These are phyloP conservation scores for Probaryconus sp. DNA, from an alignment of 1,140 invertebrate genomes.

Conservation along the genomic window DNA sequence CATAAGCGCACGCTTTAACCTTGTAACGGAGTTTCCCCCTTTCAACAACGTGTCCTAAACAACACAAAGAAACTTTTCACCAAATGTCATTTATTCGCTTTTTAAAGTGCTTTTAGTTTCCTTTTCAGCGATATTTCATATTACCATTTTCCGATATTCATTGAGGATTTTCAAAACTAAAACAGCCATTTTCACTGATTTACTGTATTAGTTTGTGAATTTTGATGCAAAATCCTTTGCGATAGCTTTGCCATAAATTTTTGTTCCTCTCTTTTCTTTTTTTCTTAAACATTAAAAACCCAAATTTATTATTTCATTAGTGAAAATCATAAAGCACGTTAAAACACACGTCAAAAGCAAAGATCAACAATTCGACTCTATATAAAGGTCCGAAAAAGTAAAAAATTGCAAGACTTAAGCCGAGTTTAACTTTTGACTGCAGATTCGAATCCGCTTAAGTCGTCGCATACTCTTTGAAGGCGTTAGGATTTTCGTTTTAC, in stretches of 20 bases:
- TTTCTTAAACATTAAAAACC: too few relatives aligned
- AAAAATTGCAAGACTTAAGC: conserved; percentile 34
- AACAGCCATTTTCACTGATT: too few relatives aligned
- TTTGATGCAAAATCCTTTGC: too few relatives aligned
- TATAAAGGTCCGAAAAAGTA: conserved; percentile 3
- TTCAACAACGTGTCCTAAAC: background rate
- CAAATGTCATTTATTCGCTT: too few relatives aligned
- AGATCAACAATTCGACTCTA: background rate
- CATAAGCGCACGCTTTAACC: conserved; percentile 21
- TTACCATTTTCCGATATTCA: too few relatives aligned
- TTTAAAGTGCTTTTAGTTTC: conserved; percentile 20
- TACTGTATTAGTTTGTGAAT: too few relatives aligned
- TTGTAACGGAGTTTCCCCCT: background rate
- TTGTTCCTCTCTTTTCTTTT: too few relatives aligned
- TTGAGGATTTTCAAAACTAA: too few relatives aligned
- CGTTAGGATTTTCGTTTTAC: conserved; percentile 55
- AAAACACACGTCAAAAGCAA: background rate
- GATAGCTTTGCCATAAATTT: too few relatives aligned
- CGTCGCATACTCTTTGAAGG: conserved; percentile 43
- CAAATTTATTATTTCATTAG: too few relatives aligned
- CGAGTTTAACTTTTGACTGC: conserved; percentile 54
- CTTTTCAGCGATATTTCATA: too few relatives aligned
- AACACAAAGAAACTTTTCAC: conserved; percentile 13
- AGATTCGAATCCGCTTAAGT: conserved; percentile 56
- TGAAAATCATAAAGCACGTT: too few relatives aligned